These are phyloP conservation scores for Cardinalis cardinalis DNA, from an alignment of 2,113 vertebrate species.

Conservation along the genomic window DNA sequence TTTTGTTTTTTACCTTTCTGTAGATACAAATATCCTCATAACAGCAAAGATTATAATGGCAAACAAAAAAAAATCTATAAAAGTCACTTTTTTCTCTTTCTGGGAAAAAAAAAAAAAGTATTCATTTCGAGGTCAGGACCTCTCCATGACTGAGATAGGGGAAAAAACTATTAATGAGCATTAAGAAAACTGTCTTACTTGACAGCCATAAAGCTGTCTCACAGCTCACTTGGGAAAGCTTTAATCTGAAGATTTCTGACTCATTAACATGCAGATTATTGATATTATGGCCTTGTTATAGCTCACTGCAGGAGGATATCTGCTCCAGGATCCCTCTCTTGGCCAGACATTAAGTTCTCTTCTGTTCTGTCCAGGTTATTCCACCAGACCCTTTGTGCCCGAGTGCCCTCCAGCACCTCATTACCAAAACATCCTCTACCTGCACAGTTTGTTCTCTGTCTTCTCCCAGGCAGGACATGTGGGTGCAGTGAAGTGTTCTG, in stretches of 20 bases:
- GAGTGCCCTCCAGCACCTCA: not conserved
- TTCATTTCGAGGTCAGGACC: not conserved
- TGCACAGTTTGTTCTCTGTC: not conserved
- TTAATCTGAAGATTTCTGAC: slow-evolving; percentile 18
- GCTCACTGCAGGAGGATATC: not conserved
- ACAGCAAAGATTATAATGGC: not conserved
- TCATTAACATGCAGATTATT: slow-evolving; percentile 37
- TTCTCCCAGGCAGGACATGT: not conserved
- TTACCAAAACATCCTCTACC: not conserved
- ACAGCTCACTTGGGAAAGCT: not conserved
- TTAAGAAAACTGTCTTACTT: not conserved
- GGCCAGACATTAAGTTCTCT: not conserved
- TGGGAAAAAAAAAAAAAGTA: not conserved
- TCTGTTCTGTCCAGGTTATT: not conserved
- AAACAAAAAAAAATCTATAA: not conserved
- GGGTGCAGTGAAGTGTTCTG: not conserved
- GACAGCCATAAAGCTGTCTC: not conserved
- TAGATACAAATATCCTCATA: not conserved
- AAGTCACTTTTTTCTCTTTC: not conserved
- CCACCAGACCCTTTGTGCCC: not conserved
- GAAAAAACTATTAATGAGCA: not conserved
- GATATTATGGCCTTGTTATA: not conserved
- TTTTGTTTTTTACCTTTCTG: not conserved
- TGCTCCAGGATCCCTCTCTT: not conserved
- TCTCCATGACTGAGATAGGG: not conserved